These are phyloP conservation scores for Drosophila auraria DNA, from an alignment of 1,140 invertebrate species.

Conservation along the genomic window DNA sequence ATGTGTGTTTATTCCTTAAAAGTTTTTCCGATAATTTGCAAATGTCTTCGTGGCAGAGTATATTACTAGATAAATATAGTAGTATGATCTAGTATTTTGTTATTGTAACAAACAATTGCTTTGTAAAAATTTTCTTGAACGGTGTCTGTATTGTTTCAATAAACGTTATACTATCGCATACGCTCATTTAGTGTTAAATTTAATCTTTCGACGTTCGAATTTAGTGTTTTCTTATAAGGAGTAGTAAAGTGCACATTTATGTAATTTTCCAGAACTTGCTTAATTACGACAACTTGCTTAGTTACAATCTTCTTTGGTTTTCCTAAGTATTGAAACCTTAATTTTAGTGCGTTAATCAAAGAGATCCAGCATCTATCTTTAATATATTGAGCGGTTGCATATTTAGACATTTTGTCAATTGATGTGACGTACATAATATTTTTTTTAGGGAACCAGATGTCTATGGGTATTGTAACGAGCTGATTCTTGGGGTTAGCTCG, in stretches of 20 bases:
- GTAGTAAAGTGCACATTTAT: constrained; percentile 21
- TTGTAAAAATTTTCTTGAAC: constrained; percentile 10
- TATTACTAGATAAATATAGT: constrained; percentile 3
- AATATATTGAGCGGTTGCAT: constrained; percentile 1
- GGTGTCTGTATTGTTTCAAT: constrained; percentile 9
- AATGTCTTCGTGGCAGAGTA: constrained; percentile 8
- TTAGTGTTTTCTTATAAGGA: constrained; percentile 5
- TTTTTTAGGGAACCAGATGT: constrained; percentile 5
- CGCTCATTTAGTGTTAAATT: too few species aligned
- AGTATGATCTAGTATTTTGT: constrained; percentile 6
- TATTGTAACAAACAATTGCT: constrained; percentile 13
- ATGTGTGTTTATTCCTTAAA: neutral
- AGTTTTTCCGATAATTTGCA: constrained; percentile 1
- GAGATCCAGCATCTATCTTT: constrained; percentile 3
- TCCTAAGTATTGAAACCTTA: constrained; percentile 10
- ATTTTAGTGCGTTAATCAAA: constrained; percentile 5
- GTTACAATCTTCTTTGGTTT: constrained; percentile 13
- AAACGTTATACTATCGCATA: constrained; percentile 2
- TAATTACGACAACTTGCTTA: neutral
- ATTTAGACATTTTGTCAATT: constrained; percentile 13
- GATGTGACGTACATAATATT: too few species aligned
- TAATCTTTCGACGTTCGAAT: neutral
- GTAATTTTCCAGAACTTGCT: constrained; percentile 10
- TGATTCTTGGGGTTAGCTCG: too few species aligned
- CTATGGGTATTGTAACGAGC: too few species aligned